Conservation (phyloP, 2,113 vertebrate genomes). For the Glareola pratincola region DNA sequence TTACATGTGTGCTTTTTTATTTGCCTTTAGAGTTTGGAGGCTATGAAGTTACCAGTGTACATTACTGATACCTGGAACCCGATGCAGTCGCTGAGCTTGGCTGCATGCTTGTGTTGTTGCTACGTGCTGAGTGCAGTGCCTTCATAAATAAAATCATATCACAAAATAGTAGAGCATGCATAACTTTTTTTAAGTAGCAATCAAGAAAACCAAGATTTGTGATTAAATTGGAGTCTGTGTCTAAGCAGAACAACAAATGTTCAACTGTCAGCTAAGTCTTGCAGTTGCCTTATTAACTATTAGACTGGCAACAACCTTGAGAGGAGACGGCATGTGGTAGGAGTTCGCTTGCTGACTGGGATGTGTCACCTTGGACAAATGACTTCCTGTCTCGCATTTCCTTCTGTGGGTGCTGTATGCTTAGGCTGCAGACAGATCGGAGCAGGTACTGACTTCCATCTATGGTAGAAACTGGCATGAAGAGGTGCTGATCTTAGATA, state of each 20-base stretch:
- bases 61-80: background rate
- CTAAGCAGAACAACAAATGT: accelerated
- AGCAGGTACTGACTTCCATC: background rate
- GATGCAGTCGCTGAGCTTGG: background rate
- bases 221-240: background rate
- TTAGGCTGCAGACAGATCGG: background rate
- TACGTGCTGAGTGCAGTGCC: background rate
- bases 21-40: background rate
- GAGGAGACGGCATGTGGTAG: background rate
- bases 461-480: background rate
- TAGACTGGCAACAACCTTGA: background rate
- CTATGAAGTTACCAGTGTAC: background rate
- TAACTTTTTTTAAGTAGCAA: background rate
- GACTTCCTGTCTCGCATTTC: background rate
- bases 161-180: background rate
- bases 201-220: background rate
- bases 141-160: background rate
- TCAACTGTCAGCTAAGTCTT: background rate
- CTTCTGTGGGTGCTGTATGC: background rate
- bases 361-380: background rate
- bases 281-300: background rate
- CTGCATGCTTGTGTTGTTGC: background rate
- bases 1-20: background rate
- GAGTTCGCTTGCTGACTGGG: background rate
- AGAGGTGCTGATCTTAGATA: background rate